Evolutionary conservation across 2,888 invertebrate genomes (phyloP), one percentile per base, ranked within the genome.

Genomic region (Drosophila maculinotata): DNA sequence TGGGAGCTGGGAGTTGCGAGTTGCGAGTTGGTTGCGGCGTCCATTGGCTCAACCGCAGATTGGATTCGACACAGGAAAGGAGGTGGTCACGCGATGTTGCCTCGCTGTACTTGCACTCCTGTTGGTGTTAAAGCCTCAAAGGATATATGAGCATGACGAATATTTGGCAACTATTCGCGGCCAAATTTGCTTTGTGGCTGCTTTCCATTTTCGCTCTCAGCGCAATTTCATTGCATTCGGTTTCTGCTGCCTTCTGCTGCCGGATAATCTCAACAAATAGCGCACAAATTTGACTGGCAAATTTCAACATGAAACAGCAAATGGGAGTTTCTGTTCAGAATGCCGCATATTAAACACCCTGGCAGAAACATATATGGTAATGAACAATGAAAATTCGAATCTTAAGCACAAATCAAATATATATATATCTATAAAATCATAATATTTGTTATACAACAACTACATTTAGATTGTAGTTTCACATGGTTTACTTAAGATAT

Each of bases 251-350:
- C 30, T 10, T 14, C n/a, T 23, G 23, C 15, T 5, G 9, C 14
- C 17, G 47, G 56, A 67, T 67, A 71, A 82, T 62, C 63, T 49
- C 53, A 47, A 47, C 62, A 72, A 82, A 79, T 69, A 71, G 64
- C 68, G 28, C 47, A 65, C 79, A 75, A 79, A 82, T 79, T 85
- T 67, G 45, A 39, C 52, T 53, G 64, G 39, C 65, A 69, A 62
- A 15, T 30, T 53, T 45, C 10, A n/a, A 36, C 17, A 7, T 2
- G 2, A 12, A 28, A 26, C 3, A 6, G 10, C 7, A 25, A 3
- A 10, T 20, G 14, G 9, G 20, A 10, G 7, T 10, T n/a, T 2
- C 1, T 9, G 0, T 1, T 25, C 12, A 3, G 9, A 4, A 2
- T 25, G 12, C 6, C 8, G 8, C 30, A 33, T 2, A 17, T 9